Conservation (phyloP, 1,140 invertebrate genomes). For the Venturia canescens region DNA sequence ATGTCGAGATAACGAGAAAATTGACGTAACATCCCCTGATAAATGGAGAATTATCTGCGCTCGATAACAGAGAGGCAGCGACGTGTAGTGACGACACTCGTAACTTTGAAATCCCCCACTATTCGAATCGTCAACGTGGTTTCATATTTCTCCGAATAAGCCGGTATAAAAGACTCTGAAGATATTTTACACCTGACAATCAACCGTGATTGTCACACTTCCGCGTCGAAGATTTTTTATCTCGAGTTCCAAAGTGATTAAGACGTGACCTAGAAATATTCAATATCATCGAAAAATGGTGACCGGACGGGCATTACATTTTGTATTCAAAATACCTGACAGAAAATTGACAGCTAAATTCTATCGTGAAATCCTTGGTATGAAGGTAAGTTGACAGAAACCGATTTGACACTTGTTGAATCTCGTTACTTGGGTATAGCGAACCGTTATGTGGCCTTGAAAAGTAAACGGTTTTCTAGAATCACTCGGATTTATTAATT, state of each 20-base stretch:
- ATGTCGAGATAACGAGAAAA: too few species aligned
- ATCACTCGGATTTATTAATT: slow-evolving; percentile 48
- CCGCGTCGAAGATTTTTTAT: neutral
- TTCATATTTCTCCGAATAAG: neutral
- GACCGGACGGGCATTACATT: slow-evolving; percentile 90
- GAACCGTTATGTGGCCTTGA: neutral
- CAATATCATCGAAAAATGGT: slow-evolving; percentile 75
- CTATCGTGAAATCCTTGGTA: slow-evolving; percentile 92
- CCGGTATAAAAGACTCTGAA: neutral
- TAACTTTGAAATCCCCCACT: too few species aligned
- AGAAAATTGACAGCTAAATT: slow-evolving; percentile 90
- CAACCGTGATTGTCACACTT: neutral
- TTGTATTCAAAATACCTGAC: slow-evolving; percentile 96
- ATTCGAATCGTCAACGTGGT: too few species aligned
- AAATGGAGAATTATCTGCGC: too few species aligned
- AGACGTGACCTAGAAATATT: neutral
- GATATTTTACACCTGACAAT: neutral
- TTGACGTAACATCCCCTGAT: too few species aligned
- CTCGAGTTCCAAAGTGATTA: too few species aligned
- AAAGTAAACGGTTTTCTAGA: slow-evolving; percentile 48
- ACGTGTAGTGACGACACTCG: too few species aligned
- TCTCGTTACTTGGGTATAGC: neutral
- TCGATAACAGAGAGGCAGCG: too few species aligned
- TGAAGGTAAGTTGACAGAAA: slow-evolving; percentile 85
- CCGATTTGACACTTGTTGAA: slow-evolving; percentile 30